Conservation (phyloP, 2,113 vertebrate genomes). For the Syrmaticus mikado region DNA sequence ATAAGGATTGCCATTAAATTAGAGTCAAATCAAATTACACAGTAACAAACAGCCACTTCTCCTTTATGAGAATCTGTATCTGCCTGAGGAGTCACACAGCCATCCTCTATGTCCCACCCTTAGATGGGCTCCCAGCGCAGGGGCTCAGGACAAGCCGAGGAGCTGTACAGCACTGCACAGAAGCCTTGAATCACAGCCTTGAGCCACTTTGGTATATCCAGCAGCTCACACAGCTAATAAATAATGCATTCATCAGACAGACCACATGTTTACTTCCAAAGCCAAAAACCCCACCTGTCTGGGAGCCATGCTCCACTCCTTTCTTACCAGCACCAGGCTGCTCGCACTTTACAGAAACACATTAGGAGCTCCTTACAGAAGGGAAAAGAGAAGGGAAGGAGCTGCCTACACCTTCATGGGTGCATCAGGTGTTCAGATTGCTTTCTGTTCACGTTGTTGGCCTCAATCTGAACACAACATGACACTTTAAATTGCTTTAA, state of each 20-base stretch:
- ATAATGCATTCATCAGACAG: background rate
- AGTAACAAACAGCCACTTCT: background rate
- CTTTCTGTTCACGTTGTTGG: background rate
- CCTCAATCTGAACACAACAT: background rate
- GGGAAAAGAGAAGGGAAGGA: background rate
- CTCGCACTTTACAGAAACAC: background rate
- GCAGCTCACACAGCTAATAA: constrained; percentile 12
- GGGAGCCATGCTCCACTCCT: accelerated
- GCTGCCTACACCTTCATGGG: accelerated
- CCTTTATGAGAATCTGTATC: background rate
- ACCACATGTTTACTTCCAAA: background rate
- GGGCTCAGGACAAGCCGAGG: background rate
- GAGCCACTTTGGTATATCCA: constrained; percentile 20
- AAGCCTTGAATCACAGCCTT: background rate
- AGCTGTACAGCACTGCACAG: background rate
- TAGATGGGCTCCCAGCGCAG: background rate
- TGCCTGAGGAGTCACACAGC: background rate
- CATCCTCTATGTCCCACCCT: background rate
- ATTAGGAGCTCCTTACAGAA: background rate
- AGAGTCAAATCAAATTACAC: constrained; percentile 28
- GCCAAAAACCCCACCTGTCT: background rate
- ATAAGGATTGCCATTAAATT: constrained; percentile 18
- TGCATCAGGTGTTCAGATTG: background rate
- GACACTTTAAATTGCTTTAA: background rate
- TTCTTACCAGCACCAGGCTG: background rate